These are phyloP conservation scores for Mythimna loreyi DNA, from an alignment of 2,888 invertebrate genomes.

Conservation along the genomic window DNA sequence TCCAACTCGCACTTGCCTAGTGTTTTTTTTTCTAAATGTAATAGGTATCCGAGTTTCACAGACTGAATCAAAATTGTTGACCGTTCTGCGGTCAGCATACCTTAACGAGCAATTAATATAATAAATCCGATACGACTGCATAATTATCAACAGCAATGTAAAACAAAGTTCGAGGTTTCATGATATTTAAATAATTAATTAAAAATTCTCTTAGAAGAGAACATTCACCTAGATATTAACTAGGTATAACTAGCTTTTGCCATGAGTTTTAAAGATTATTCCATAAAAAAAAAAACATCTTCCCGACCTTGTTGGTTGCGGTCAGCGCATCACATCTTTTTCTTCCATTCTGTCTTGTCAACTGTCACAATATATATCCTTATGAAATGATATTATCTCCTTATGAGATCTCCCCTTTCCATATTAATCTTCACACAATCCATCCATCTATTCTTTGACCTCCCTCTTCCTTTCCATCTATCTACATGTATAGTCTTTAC, in stretches of 20 bases:
- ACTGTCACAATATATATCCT: no score
- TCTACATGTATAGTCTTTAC: no score
- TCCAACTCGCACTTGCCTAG: background rate
- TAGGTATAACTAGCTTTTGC: background rate
- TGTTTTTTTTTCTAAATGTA: background rate
- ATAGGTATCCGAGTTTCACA: background rate
- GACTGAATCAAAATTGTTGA: constrained; percentile 1
- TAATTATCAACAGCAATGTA: background rate
- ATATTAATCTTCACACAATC: no score
- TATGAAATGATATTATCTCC: no score
- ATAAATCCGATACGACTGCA: background rate
- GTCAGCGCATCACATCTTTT: no score
- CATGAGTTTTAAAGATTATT: background rate
- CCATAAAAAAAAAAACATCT: background rate
- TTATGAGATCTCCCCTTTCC: no score
- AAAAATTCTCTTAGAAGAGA: background rate
- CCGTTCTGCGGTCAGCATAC: background rate
- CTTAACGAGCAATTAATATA: background rate
- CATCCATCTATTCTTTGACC: no score
- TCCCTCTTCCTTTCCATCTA: no score
- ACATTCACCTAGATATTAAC: background rate
- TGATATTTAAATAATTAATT: background rate
- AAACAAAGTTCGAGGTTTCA: background rate
- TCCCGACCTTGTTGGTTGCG: no score
- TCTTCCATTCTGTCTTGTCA: no score